A percentile compares a stretch with the other conserved stretches of the same genome.
Conservation (phyloP, 2,113 vertebrate genomes). For the Ophiodon elongatus region DNA sequence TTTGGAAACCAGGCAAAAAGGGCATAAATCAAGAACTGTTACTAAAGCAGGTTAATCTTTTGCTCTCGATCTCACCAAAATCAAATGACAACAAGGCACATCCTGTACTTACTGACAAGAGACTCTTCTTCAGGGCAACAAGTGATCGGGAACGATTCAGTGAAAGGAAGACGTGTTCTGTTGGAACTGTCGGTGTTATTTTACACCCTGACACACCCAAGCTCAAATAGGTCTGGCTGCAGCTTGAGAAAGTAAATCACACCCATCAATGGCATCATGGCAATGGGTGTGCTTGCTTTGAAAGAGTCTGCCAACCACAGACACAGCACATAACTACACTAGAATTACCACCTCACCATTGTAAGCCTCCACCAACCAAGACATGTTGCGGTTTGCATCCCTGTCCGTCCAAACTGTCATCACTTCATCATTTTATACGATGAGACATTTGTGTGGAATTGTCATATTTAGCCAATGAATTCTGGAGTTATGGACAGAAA, state of each 20-base stretch:
- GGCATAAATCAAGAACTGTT: neutral
- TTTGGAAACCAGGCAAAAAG: conserved; percentile 3
- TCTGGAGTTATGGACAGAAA: neutral
- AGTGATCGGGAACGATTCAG: neutral
- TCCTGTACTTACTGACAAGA: conserved; percentile 38
- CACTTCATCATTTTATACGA: neutral
- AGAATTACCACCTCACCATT: neutral
- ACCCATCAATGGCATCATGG: conserved; percentile 27
- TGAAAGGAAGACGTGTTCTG: neutral
- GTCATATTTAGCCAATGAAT: neutral
- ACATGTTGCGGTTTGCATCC: neutral
- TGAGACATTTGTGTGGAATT: neutral
- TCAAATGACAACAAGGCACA: neutral
- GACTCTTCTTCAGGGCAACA: conserved; percentile 3
- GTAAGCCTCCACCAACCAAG: neutral
- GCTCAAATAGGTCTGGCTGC: neutral
- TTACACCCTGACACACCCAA: conserved; percentile 33
- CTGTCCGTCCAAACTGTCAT: neutral
- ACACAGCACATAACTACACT: neutral
- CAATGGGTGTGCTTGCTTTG: neutral
- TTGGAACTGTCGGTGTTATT: neutral
- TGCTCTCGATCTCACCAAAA: neutral
- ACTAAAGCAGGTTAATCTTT: neutral
- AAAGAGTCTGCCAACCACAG: neutral
- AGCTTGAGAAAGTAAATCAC: conserved; percentile 28